Conservation (phyloP, 2,113 vertebrate species). For the Orthonyx spaldingii region DNA sequence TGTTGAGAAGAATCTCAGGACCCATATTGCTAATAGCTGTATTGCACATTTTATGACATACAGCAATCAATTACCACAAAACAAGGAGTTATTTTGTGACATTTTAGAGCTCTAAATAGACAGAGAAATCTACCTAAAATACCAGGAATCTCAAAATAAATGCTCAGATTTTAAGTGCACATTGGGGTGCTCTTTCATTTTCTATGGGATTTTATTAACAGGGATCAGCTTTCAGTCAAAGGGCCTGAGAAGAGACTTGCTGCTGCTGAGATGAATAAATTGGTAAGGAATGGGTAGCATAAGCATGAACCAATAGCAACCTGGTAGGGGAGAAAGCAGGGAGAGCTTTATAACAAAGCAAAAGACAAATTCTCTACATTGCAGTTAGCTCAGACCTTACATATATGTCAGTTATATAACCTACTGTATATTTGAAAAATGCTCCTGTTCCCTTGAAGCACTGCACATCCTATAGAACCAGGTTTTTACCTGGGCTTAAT, state of each 20-base stretch:
- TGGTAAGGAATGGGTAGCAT: background rate
- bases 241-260: background rate
- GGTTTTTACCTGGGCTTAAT: background rate
- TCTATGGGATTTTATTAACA: background rate
- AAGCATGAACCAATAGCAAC: background rate
- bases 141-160: slow-evolving; percentile 10
- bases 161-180: background rate
- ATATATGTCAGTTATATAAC: background rate
- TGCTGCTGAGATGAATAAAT: background rate
- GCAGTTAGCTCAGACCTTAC: background rate
- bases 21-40: background rate
- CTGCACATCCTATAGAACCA: background rate
- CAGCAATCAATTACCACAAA: background rate
- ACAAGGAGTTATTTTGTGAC: background rate
- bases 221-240: background rate
- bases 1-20: background rate
- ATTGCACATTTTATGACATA: background rate
- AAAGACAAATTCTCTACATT: background rate
- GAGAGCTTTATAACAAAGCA: background rate
- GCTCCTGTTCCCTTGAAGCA: background rate
- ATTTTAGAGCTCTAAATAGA: background rate
- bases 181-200: background rate
- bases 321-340: background rate
- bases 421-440: background rate
- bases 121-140: background rate